These are phyloP conservation scores for Aspidiotus destructor DNA, from an alignment of 2,888 invertebrate species.

Conservation along the genomic window DNA sequence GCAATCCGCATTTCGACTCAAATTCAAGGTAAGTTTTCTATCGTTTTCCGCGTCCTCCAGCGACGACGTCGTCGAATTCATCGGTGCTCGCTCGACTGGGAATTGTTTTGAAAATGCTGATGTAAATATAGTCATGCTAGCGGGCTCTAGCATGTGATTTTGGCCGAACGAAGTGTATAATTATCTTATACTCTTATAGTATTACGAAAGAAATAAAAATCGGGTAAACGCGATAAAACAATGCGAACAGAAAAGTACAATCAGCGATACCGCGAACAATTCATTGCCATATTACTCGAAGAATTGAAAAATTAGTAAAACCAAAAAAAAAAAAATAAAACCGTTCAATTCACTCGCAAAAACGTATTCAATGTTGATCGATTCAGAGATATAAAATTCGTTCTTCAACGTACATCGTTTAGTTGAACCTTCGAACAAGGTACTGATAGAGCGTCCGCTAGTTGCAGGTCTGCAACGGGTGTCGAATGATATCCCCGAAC, in stretches of 20 bases:
- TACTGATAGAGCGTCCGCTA: slow-evolving; percentile 3
- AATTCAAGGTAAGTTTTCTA: slow-evolving; percentile 17
- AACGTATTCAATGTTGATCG: slow-evolving; percentile 1
- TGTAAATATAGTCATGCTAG: slow-evolving; percentile 32
- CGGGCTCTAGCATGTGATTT: slow-evolving; percentile 31
- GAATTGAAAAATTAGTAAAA: neutral
- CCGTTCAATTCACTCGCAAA: neutral
- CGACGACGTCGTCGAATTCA: slow-evolving; percentile 24
- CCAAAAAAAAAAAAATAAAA: slow-evolving; percentile 4
- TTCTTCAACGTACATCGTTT: neutral
- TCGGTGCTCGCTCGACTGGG: slow-evolving; percentile 22
- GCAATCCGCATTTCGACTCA: slow-evolving; percentile 17
- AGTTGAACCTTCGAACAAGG: slow-evolving; percentile 12
- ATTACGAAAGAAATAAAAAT: neutral
- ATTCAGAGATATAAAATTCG: neutral
- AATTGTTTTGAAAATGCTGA: slow-evolving; percentile 20
- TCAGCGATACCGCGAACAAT: neutral
- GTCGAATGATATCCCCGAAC: neutral
- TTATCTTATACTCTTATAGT: neutral
- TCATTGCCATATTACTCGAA: neutral
- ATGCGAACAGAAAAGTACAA: neutral
- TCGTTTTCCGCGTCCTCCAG: slow-evolving; percentile 18
- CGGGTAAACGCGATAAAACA: neutral
- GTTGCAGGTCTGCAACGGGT: neutral
- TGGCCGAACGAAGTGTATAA: slow-evolving; percentile 5